Evolutionary conservation across 2,797 vertebrate species (phyloP).

Genomic region (Sciurus carolinensis): DNA sequence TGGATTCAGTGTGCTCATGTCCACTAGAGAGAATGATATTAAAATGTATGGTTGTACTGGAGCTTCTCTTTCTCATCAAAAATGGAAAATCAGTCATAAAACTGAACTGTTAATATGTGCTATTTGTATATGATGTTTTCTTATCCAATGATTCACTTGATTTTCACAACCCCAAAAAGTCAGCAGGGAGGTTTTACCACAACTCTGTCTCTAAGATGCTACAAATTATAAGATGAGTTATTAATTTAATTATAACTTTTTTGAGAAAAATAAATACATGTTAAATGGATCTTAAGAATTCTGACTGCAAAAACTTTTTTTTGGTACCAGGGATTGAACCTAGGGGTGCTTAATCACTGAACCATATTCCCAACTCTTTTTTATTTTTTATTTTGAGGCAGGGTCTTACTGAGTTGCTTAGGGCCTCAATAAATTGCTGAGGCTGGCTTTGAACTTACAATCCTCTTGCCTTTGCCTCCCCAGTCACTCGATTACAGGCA

Average conservation of each 20-base stretch:
- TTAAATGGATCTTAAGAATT: conserved; percentile 14
- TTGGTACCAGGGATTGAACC: too few relatives aligned
- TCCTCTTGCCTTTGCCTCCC: too few relatives aligned
- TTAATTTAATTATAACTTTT: conserved; percentile 40
- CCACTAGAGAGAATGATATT: not conserved
- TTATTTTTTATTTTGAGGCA: too few relatives aligned
- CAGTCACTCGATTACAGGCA: too few relatives aligned
- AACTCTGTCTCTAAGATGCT: not conserved
- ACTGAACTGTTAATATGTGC: not conserved
- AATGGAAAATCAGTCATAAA: not conserved
- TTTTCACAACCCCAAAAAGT: conserved; percentile 31
- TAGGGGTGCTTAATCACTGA: too few relatives aligned
- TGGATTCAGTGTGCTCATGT: conserved; percentile 3
- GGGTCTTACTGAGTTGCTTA: too few relatives aligned
- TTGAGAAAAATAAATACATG: conserved; percentile 1
- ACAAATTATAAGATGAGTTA: conserved; percentile 53
- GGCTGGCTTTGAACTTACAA: too few relatives aligned
- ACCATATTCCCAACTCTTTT: too few relatives aligned
- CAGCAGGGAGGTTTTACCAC: not conserved
- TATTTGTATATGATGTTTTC: conserved; percentile 2
- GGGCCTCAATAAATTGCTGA: too few relatives aligned
- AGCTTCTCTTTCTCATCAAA: not conserved
- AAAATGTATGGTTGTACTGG: not conserved
- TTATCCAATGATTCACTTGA: not conserved
- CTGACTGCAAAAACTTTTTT: conserved; percentile 21